Conservation (phyloP, 1,140 invertebrate genomes). For the Calephelis virginiensis region DNA sequence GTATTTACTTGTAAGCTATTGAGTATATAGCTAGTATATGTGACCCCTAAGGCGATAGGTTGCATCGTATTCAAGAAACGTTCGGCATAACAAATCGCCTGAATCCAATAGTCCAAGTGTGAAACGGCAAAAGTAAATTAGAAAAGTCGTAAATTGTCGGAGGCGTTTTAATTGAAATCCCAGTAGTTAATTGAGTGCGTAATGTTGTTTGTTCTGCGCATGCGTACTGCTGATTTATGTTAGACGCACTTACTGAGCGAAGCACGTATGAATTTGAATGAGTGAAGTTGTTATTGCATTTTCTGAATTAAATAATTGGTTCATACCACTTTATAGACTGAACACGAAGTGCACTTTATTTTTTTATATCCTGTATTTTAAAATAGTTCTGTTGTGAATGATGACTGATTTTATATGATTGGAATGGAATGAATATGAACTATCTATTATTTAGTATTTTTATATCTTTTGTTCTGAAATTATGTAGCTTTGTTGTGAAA, state of each 20-base stretch:
- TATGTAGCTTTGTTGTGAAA: too few species aligned
- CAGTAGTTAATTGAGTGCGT: constrained; percentile 62
- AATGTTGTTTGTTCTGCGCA: constrained; percentile 45
- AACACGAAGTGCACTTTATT: background rate
- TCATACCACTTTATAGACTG: background rate
- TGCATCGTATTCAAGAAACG: background rate
- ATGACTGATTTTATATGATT: too few species aligned
- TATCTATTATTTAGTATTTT: too few species aligned
- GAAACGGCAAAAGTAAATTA: constrained; percentile 62
- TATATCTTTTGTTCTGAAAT: too few species aligned
- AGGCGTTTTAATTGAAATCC: constrained; percentile 74
- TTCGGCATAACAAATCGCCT: constrained; percentile 17
- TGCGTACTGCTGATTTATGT: constrained; percentile 55
- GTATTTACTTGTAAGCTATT: too few species aligned
- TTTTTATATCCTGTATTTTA: too few species aligned
- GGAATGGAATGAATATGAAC: too few species aligned
- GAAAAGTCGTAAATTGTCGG: constrained; percentile 59
- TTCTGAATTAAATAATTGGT: constrained; percentile 26
- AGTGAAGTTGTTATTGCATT: constrained; percentile 29
- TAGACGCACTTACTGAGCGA: constrained; percentile 41
- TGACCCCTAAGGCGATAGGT: background rate
- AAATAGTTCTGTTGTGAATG: too few species aligned
- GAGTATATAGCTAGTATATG: too few species aligned
- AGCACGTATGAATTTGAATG: constrained; percentile 47
- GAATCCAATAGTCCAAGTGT: constrained; percentile 35